A percentile compares a stretch with the other conserved stretches of the same genome.
Evolutionary conservation across 2,113 vertebrate species (phyloP).

Genomic region (Phycodurus eques): DNA sequence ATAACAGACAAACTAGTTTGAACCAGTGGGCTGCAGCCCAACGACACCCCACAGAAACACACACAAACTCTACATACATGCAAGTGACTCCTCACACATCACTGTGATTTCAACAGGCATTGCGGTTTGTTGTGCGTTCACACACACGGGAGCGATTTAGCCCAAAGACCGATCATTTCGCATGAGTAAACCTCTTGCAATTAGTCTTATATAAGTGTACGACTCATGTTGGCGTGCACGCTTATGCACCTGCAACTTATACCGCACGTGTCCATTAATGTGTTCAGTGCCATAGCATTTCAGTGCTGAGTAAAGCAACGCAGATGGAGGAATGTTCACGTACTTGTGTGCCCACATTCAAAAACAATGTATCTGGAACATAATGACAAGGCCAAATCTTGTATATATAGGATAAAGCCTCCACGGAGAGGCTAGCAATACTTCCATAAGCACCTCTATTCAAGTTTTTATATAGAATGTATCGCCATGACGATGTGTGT

Average conservation of each 20-base stretch:
- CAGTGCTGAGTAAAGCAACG: constrained; percentile 22
- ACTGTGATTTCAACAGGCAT: constrained; percentile 16
- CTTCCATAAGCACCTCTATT: background rate
- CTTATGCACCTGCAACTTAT: constrained; percentile 3
- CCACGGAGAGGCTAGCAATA: constrained; percentile 3
- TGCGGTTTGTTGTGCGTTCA: constrained; percentile 8
- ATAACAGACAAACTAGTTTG: constrained; percentile 51
- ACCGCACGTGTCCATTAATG: background rate
- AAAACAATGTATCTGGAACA: background rate
- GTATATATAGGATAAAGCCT: background rate
- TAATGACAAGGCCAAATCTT: background rate
- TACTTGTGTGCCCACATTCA: constrained; percentile 7
- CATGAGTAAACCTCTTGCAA: constrained; percentile 5
- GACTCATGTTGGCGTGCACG: constrained; percentile 9
- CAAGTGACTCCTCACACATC: background rate
- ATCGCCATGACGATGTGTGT: constrained; percentile 18
- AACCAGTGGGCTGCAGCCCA: constrained; percentile 40
- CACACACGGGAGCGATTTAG: constrained; percentile 18
- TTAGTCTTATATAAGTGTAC: constrained; percentile 10
- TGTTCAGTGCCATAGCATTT: constrained; percentile 22
- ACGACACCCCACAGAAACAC: constrained; percentile 9
- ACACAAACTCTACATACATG: background rate
- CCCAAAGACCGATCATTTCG: constrained; percentile 14
- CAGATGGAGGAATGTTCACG: constrained; percentile 16
- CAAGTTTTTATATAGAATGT: constrained; percentile 17